These are phyloP conservation scores for Cheumatopsyche charites DNA, from an alignment of 1,140 invertebrate genomes.

Conservation along the genomic window DNA sequence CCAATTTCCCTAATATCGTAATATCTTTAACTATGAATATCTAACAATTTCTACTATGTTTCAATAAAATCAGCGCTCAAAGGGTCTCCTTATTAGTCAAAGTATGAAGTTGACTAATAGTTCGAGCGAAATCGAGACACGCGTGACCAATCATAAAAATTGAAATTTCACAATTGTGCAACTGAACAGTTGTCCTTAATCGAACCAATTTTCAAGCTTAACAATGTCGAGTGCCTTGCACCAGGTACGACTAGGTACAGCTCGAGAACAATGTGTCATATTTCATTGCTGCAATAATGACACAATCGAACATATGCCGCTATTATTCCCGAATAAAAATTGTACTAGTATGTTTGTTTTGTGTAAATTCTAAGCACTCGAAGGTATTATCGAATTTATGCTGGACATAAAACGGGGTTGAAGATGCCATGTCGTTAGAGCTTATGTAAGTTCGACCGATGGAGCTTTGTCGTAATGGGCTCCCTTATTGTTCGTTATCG, in stretches of 20 bases:
- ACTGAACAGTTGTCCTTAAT: conserved; percentile 29
- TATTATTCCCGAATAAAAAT: neutral
- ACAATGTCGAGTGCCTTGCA: conserved; percentile 1
- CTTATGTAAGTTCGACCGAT: conserved; percentile 29
- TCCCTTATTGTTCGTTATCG: conserved; percentile 43
- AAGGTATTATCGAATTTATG: conserved; percentile 23
- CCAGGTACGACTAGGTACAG: conserved; percentile 16
- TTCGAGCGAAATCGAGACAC: neutral
- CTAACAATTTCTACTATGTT: too few relatives aligned
- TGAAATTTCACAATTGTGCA: conserved; percentile 20
- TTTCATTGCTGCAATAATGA: neutral
- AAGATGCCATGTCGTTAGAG: conserved; percentile 30
- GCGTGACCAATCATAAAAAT: conserved; percentile 13
- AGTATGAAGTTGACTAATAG: neutral
- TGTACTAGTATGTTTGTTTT: neutral
- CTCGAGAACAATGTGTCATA: conserved; percentile 7
- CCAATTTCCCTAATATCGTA: too few relatives aligned
- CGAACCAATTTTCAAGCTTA: conserved; percentile 15
- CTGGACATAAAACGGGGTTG: conserved; percentile 5
- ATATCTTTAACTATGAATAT: too few relatives aligned
- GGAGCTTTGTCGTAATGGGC: conserved; percentile 23
- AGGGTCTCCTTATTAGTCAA: too few relatives aligned
- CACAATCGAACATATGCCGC: conserved; percentile 14
- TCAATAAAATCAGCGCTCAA: too few relatives aligned
- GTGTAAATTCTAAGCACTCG: neutral